Percentiles rank a stretch among this genome's conserved stretches.
Evolutionary conservation across 37 sponge, comb jelly and placozoan species (phyloP).

Genomic region (Aplysina aerophoba): DNA sequence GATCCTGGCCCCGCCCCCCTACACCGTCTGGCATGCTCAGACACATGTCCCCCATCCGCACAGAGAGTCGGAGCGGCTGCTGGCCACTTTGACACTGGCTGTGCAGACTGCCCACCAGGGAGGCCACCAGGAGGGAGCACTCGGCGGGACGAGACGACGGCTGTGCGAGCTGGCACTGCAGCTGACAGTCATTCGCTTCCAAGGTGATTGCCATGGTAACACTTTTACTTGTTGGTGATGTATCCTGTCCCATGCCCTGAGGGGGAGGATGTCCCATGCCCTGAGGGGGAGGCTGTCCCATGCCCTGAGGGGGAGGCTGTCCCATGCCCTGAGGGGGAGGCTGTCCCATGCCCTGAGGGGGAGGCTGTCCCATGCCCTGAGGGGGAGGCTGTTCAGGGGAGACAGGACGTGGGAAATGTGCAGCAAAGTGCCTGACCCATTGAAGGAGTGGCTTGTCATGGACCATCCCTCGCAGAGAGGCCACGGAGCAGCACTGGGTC

Average conservation of each 20-base stretch:
- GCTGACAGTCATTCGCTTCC: constrained; percentile 67
- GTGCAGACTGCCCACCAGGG: neutral
- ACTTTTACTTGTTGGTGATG: neutral
- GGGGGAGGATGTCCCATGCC: too few species aligned
- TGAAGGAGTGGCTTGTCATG: neutral
- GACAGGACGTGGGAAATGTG: too few species aligned
- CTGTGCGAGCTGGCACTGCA: neutral
- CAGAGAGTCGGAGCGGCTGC: constrained; percentile 21
- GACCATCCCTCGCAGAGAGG: neutral
- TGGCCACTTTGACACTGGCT: neutral
- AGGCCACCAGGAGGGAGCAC: constrained; percentile 2
- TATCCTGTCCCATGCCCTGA: too few species aligned
- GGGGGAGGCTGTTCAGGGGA: too few species aligned
- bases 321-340: too few species aligned
- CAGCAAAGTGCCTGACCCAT: constrained; percentile 2
- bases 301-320: too few species aligned
- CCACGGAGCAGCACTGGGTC: neutral
- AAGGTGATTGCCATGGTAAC: constrained; percentile 62
- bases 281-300: too few species aligned
- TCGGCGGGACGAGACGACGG: neutral
- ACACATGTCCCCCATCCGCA: constrained; percentile 62
- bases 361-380: too few species aligned
- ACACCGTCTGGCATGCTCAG: constrained; percentile 50
- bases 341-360: too few species aligned
- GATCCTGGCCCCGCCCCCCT: neutral